A percentile compares a stretch with the other conserved stretches of the same genome.
phyloP scores from a whole-genome alignment of 2,888 invertebrate species.

The Pardosa pseudoannulata region DNA sequence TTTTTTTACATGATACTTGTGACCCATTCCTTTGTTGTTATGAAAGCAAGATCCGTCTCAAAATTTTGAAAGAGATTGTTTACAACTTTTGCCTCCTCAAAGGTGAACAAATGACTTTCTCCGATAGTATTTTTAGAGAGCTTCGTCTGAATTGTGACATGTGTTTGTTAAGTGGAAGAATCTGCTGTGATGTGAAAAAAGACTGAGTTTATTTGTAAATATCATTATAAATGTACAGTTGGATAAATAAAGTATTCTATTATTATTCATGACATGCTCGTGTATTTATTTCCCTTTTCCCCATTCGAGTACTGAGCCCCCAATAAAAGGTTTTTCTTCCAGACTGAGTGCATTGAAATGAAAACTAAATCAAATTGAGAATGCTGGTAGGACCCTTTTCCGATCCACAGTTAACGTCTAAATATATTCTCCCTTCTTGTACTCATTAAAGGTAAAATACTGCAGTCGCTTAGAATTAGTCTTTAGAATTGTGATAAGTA shows the following conservation, averaged over 20 bases:
- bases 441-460: too few relatives aligned
- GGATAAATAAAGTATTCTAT: conserved; percentile 61
- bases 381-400: too few relatives aligned
- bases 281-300: too few relatives aligned
- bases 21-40: too few relatives aligned
- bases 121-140: conserved; percentile 27
- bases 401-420: too few relatives aligned
- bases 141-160: conserved; percentile 29
- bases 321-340: too few relatives aligned
- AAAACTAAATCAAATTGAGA: too few relatives aligned
- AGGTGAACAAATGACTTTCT: background rate
- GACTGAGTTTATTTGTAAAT: conserved; percentile 58
- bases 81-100: background rate
- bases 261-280: conserved; percentile 17
- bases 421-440: too few relatives aligned
- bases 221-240: conserved; percentile 65
- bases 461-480: too few relatives aligned
- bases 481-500: too few relatives aligned
- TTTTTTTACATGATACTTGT: too few relatives aligned
- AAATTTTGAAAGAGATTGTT: background rate
- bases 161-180: background rate
- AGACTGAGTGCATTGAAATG: too few relatives aligned
- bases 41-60: background rate
- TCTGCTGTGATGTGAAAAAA: conserved; percentile 8
- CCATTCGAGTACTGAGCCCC: background rate